These are phyloP conservation scores for Puffinus mauretanicus DNA, from an alignment of 2,113 vertebrate genomes.

Conservation along the genomic window DNA sequence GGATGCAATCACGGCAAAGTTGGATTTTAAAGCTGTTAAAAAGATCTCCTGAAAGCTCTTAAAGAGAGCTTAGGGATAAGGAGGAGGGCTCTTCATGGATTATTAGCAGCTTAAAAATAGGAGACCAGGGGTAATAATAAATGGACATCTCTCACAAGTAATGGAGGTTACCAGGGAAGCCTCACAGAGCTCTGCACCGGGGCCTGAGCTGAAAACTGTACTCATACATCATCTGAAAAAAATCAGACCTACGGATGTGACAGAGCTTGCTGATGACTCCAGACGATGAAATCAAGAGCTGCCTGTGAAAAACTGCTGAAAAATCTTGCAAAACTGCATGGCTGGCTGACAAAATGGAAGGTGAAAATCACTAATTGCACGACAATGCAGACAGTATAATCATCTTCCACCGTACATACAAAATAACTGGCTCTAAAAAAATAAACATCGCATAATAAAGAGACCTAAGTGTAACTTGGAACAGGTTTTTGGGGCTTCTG, in stretches of 20 bases:
- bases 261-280: neutral
- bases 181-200: neutral
- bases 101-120: slow-evolving; percentile 26
- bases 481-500: neutral
- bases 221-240: neutral
- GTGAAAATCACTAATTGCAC: neutral
- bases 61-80: slow-evolving; percentile 1
- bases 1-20: neutral
- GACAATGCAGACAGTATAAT: neutral
- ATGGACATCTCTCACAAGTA: neutral
- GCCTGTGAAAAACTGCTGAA: neutral
- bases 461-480: neutral
- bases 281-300: neutral
- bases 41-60: slow-evolving; percentile 33
- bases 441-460: neutral
- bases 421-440: neutral
- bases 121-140: neutral
- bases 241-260: neutral
- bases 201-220: neutral
- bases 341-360: neutral
- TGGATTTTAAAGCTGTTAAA: slow-evolving; percentile 23
- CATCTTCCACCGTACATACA: neutral
- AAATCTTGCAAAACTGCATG: neutral
- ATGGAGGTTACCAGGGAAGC: neutral
- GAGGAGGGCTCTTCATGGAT: neutral